A percentile compares a stretch with the other conserved stretches of the same genome.
These are phyloP conservation scores for Lottia scabra DNA, from an alignment of 2,888 invertebrate genomes.

Conservation along the genomic window DNA sequence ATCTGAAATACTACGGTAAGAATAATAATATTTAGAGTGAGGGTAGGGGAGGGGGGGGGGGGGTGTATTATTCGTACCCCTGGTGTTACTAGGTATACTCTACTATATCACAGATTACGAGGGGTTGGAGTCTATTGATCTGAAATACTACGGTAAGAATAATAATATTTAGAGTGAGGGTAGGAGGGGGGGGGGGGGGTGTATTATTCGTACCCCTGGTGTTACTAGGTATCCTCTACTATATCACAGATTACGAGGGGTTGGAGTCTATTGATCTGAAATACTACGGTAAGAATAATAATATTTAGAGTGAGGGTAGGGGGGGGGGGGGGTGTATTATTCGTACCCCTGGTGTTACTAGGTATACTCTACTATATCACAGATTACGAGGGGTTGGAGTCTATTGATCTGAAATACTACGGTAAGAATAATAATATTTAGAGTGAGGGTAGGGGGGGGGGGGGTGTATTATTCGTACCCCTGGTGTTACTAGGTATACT, in stretches of 20 bases:
- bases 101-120: slow-evolving; percentile 36
- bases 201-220: no score
- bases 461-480: no score
- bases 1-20: slow-evolving; percentile 57
- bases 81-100: slow-evolving; percentile 47
- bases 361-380: slow-evolving; percentile 42
- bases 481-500: slow-evolving; percentile 48
- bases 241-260: slow-evolving; percentile 35
- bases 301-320: no score
- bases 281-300: slow-evolving; percentile 47
- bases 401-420: slow-evolving; percentile 54
- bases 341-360: slow-evolving; percentile 51
- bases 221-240: slow-evolving; percentile 43
- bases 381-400: slow-evolving; percentile 31
- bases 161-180: not conserved
- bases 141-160: slow-evolving; percentile 52
- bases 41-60: slow-evolving; percentile 18
- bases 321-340: slow-evolving; percentile 39
- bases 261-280: slow-evolving; percentile 47
- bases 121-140: slow-evolving; percentile 44
- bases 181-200: no score
- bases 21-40: no score
- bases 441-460: no score
- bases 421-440: slow-evolving; percentile 38
- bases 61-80: slow-evolving; percentile 48